Percentiles rank a stretch among this genome's conserved stretches.
These are phyloP conservation scores for Alentia gelatinosa DNA, from an alignment of 2,888 invertebrate genomes.

Conservation along the genomic window DNA sequence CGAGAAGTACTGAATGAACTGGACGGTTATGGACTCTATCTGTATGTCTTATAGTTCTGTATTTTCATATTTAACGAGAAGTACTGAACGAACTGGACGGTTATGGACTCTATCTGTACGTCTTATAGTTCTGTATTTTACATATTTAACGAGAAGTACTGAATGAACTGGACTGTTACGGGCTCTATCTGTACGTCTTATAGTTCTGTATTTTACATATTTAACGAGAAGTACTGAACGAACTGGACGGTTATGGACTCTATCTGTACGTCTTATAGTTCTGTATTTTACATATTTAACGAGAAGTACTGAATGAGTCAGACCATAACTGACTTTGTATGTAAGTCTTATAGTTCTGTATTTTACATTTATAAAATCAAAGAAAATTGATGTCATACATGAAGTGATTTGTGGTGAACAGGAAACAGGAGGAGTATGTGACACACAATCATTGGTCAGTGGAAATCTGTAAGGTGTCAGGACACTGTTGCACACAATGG, in stretches of 20 bases:
- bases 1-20: constrained; percentile 81
- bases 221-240: constrained; percentile 75
- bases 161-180: too few relatives aligned
- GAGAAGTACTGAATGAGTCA: constrained; percentile 81
- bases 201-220: too few relatives aligned
- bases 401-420: too few relatives aligned
- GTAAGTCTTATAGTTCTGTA: constrained; percentile 69
- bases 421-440: too few relatives aligned
- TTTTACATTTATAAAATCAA: too few relatives aligned
- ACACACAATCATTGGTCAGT: too few relatives aligned
- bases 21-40: constrained; percentile 88
- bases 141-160: too few relatives aligned
- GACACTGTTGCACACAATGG: too few relatives aligned
- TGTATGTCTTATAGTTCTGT: constrained; percentile 72
- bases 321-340: constrained; percentile 88
- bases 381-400: too few relatives aligned
- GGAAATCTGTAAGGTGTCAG: too few relatives aligned
- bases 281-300: too few relatives aligned
- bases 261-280: constrained; percentile 77
- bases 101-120: constrained; percentile 83
- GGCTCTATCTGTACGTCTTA: too few relatives aligned
- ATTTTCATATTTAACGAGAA: constrained; percentile 74
- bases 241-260: constrained; percentile 89
- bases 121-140: background rate
- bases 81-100: constrained; percentile 87